Conservation (phyloP, 2,888 invertebrate species). For the Micoletzkya japonica region DNA sequence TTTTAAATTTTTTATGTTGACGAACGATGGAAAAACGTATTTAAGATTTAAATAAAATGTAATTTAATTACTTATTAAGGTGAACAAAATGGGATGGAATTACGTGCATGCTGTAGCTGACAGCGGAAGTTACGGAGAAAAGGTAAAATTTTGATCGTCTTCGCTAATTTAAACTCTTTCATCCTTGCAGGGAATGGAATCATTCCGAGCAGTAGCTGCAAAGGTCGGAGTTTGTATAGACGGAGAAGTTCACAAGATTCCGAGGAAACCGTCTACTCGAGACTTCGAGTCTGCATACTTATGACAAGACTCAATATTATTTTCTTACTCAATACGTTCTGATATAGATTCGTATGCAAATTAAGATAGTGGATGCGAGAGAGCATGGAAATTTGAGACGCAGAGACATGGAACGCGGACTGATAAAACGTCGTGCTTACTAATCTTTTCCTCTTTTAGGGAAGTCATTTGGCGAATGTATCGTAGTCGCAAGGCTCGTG, state of each 20-base stretch:
- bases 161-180: not conserved
- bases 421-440: not conserved
- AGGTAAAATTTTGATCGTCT: conserved; percentile 18
- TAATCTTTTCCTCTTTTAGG: conserved; percentile 66
- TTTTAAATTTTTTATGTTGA: too few species aligned
- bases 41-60: too few species aligned
- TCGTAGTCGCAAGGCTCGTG: conserved; percentile 69
- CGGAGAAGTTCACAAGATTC: conserved; percentile 65
- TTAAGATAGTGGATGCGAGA: too few species aligned
- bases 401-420: not conserved
- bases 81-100: conserved; percentile 75
- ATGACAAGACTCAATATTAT: too few species aligned
- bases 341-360: too few species aligned
- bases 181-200: conserved; percentile 55
- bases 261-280: conserved; percentile 48
- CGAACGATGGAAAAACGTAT: too few species aligned
- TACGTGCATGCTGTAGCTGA: conserved; percentile 79
- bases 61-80: conserved; percentile 56
- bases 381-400: not conserved
- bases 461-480: conserved; percentile 71
- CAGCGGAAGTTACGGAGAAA: conserved; percentile 78
- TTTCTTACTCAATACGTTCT: too few species aligned
- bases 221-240: conserved; percentile 70
- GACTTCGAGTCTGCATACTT: conserved; percentile 23
- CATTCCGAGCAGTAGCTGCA: conserved; percentile 32